Conservation (phyloP, 2,888 invertebrate genomes). For the Troilus luridus region DNA sequence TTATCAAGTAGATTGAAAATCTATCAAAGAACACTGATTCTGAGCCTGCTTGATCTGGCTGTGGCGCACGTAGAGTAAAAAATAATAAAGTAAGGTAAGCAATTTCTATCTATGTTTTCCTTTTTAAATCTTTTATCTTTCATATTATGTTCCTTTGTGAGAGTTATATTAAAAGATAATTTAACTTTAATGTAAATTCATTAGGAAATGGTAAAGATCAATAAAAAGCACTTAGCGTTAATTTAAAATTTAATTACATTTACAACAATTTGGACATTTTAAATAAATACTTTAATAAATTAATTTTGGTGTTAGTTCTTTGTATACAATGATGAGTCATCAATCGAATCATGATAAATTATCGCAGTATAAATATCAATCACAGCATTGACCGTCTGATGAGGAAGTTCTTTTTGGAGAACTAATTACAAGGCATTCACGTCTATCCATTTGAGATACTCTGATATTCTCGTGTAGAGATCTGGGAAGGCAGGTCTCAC, state of each 20-base stretch:
- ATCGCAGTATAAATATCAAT: neutral
- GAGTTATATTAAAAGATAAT: neutral
- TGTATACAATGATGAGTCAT: neutral
- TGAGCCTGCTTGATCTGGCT: no score
- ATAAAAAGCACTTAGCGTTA: neutral
- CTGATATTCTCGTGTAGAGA: slow-evolving; percentile 68
- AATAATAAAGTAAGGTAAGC: no score
- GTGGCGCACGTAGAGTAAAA: no score
- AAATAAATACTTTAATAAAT: neutral
- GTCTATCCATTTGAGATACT: slow-evolving; percentile 68
- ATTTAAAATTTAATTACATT: neutral
- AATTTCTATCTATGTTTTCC: no score
- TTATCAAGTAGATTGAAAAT: no score
- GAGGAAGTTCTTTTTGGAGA: neutral
- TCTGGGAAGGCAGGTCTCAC: slow-evolving; percentile 69
- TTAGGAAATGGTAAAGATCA: neutral
- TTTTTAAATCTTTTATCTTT: no score
- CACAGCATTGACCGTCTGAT: neutral
- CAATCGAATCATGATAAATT: neutral
- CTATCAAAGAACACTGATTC: no score
- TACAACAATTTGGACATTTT: neutral
- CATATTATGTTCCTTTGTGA: neutral
- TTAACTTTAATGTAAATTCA: neutral
- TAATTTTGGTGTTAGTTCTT: neutral
- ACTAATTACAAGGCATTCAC: slow-evolving; percentile 65